A percentile compares a stretch with the other conserved stretches of the same genome.
Conservation (phyloP, 1,140 invertebrate species). For the Dendrolimus kikuchii region DNA sequence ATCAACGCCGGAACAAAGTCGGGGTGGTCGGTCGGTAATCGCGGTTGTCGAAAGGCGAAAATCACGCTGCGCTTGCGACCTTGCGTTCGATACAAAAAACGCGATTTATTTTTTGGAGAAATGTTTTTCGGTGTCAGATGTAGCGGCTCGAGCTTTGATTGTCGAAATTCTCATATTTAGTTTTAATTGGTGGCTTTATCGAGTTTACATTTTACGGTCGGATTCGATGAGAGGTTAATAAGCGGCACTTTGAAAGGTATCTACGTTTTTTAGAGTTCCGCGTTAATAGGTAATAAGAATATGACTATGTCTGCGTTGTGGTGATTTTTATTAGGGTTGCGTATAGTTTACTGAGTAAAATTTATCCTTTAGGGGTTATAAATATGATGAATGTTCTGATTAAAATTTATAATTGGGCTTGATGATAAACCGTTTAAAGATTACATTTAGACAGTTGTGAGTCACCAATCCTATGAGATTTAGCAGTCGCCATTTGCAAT, state of each 20-base stretch:
- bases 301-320: slow-evolving; percentile 26
- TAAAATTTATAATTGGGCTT: too few species aligned
- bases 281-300: slow-evolving; percentile 35
- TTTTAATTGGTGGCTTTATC: slow-evolving; percentile 72
- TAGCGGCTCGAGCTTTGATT: slow-evolving; percentile 69
- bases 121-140: slow-evolving; percentile 62
- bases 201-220: slow-evolving; percentile 72
- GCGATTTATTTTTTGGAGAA: slow-evolving; percentile 64
- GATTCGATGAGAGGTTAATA: slow-evolving; percentile 71
- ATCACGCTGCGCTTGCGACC: slow-evolving; percentile 59
- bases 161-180: slow-evolving; percentile 70
- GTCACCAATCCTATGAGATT: not conserved
- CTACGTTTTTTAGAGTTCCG: slow-evolving; percentile 63
- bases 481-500: slow-evolving; percentile 11
- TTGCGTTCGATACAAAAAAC: slow-evolving; percentile 58
- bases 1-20: not conserved
- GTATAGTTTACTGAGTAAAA: slow-evolving; percentile 8
- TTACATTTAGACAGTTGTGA: too few species aligned
- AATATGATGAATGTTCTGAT: too few species aligned
- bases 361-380: not conserved
- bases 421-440: too few species aligned
- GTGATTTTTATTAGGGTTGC: slow-evolving; percentile 31
- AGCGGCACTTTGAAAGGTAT: slow-evolving; percentile 70
- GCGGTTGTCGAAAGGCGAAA: slow-evolving; percentile 57
- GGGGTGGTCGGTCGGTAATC: slow-evolving; percentile 21